Conservation (phyloP, 2,888 invertebrate genomes). For the Ophion obscuratus region DNA sequence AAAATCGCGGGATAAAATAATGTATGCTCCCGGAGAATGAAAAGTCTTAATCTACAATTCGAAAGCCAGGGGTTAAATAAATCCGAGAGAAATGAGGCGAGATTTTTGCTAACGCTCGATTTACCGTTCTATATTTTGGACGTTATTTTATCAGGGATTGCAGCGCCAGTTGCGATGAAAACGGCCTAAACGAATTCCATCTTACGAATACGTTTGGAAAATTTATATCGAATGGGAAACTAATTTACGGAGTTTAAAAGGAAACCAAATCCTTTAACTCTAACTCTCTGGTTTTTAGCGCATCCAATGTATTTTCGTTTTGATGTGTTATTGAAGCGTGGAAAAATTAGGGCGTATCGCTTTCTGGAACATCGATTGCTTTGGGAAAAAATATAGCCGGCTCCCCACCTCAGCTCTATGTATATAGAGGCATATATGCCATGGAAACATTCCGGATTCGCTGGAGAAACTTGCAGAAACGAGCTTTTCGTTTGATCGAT, state of each 20-base stretch:
- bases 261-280: not conserved
- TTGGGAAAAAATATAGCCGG: not conserved
- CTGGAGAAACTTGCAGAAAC: conserved; percentile 3
- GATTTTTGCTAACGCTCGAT: not conserved
- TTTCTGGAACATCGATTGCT: not conserved
- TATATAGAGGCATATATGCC: not conserved
- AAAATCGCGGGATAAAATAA: conserved; percentile 42
- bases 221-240: not conserved
- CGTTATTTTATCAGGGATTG: not conserved
- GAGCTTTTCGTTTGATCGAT: conserved; percentile 66
- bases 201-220: not conserved
- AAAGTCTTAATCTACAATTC: conserved; percentile 43
- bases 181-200: not conserved
- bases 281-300: not conserved
- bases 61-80: conserved; percentile 1
- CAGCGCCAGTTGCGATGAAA: not conserved
- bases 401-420: not conserved
- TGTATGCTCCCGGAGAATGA: conserved; percentile 27
- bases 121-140: conserved; percentile 5
- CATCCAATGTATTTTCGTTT: not conserved
- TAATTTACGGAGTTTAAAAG: not conserved
- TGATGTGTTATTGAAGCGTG: not conserved
- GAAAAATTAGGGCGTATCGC: not conserved
- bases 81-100: not conserved
- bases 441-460: not conserved